phyloP scores from a whole-genome alignment of 1,140 invertebrate genomes.

The Solen grandis region DNA sequence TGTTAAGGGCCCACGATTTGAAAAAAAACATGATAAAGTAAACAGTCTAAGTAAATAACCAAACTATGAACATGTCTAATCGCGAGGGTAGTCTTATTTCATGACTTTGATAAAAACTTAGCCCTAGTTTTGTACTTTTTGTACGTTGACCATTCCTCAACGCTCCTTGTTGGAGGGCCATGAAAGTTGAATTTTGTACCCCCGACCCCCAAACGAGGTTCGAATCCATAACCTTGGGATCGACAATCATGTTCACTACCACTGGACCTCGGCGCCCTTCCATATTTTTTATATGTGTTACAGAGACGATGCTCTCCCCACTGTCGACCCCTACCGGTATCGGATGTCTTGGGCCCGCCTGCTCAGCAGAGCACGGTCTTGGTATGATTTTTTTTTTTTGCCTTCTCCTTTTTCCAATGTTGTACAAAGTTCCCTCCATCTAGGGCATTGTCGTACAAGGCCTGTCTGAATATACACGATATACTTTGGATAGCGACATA shows the following conservation, averaged over 20 bases:
- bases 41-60: neutral
- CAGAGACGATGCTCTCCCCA: neutral
- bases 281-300: neutral
- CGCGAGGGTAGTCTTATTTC: neutral
- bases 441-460: no score
- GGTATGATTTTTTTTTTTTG: neutral
- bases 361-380: constrained; percentile 2
- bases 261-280: neutral
- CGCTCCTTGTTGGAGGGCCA: no score
- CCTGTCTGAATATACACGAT: no score
- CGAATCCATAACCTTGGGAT: no score
- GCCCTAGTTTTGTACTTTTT: neutral
- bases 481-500: no score
- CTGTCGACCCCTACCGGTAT: neutral
- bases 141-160: no score
- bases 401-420: no score
- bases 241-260: no score
- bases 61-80: neutral
- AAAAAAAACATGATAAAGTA: neutral
- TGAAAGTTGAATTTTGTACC: no score
- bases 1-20: neutral
- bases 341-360: constrained; percentile 13
- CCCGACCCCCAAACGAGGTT: no score
- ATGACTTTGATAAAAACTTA: neutral
- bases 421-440: no score